Conservation (phyloP, 2,113 vertebrate genomes). For the Hypanus sabinus region DNA sequence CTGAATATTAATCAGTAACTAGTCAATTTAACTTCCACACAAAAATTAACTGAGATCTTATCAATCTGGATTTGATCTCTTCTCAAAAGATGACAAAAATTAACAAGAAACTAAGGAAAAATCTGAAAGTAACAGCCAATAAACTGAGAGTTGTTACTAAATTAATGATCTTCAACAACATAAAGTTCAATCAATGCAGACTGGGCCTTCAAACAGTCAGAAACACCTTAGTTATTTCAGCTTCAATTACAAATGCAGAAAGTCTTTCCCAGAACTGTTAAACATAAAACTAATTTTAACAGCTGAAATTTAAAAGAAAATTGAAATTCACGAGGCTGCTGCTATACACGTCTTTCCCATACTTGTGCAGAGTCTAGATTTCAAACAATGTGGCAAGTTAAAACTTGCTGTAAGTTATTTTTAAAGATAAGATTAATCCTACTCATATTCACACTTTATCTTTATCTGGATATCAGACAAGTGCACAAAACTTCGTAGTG, state of each 20-base stretch:
- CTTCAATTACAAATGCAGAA: background rate
- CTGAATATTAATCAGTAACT: background rate
- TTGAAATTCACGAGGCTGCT: background rate
- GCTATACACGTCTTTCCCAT: background rate
- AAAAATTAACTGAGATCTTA: background rate
- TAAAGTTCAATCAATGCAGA: background rate
- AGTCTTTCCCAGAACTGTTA: background rate
- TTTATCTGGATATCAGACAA: background rate
- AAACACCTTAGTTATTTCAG: too few relatives aligned
- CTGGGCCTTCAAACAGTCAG: background rate
- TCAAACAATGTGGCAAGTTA: background rate
- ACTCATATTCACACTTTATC: background rate
- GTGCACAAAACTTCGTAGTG: background rate
- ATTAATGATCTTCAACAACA: background rate
- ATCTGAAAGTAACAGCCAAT: background rate
- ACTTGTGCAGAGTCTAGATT: background rate
- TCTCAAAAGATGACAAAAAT: background rate
- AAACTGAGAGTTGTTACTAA: background rate
- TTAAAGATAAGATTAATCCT: background rate
- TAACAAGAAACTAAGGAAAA: conserved; percentile 7
- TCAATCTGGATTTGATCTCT: too few relatives aligned
- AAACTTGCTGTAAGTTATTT: background rate
- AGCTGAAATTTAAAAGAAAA: background rate
- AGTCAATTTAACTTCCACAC: background rate
- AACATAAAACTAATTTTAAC: background rate